Base-by-base conservation (phyloP, 2,888 invertebrate genomes). In the Spisula subtruncata region DNA sequence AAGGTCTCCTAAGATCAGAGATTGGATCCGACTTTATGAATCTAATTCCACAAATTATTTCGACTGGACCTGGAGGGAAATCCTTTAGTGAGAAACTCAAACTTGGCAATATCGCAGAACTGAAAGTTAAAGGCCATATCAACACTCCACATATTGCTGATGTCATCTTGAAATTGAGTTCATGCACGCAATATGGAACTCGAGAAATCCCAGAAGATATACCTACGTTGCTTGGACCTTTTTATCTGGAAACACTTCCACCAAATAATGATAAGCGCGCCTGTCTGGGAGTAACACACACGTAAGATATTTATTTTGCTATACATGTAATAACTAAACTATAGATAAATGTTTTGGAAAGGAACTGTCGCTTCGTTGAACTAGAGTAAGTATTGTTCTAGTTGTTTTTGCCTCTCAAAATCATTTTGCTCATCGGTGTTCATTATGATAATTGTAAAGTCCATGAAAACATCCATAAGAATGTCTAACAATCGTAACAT, bases 241-340 rank as follows among this genome's bases (percentile, higher is more conserved):
- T 91, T 5, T 60, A 79, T 29, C 71, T 91, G 25, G 92, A 92
- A 51, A 25, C 81, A 48, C 82, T 92, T 2, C 88, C 90, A 4
- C 81, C 89, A 16, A 87, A 83, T 6, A 66, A 41, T 18, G 85
- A 90, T 16, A 89, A 91, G 71, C 56, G 46, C 25, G 25, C 25
- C 6, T 92, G 90, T 75, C 71, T 83, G 29, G 88, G 87, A n/a
- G 88, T 90, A 20, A 80, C 86, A 29, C 92, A 92, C 54, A 89
- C 79, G 92, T 92, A 87, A 51, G 87, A 66, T 71, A 48, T 25
- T 18, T 60, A 56, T 0, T 41, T 2, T 41, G 41, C 8, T 8
- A 5, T 41, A 2, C 2, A 5, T 5, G 8, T 8, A 41, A 41
- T 41, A 41, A 5, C 8, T 41, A 41, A 8, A 41, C 2, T 41